Percentiles rank a stretch among this genome's conserved stretches.
These are phyloP conservation scores for Ibidorhyncha struthersii DNA, from an alignment of 2,113 vertebrate species.

Conservation along the genomic window DNA sequence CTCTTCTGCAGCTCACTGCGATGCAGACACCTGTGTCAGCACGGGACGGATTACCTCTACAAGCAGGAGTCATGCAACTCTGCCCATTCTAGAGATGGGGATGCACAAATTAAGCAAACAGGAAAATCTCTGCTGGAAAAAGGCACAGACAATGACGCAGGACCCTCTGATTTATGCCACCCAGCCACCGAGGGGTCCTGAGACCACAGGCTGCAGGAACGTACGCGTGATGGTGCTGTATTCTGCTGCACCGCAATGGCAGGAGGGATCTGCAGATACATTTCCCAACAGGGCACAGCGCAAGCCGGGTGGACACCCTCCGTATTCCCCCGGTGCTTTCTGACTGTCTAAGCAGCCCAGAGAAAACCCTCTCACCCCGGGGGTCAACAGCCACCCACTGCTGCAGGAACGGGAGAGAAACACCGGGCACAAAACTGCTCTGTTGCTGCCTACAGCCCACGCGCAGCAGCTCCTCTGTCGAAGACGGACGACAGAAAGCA, in stretches of 20 bases:
- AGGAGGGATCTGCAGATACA: too few species aligned
- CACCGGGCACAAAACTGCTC: background rate
- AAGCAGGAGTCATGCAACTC: background rate
- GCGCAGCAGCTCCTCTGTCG: background rate
- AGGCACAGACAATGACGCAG: fast-evolving
- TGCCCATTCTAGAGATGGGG: background rate
- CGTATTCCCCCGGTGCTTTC: background rate
- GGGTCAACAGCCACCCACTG: background rate
- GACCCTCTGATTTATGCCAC: background rate
- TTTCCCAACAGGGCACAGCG: background rate
- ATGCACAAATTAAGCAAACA: background rate
- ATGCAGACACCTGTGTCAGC: fast-evolving
- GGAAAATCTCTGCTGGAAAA: background rate
- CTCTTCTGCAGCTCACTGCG: background rate
- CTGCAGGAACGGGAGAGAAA: background rate
- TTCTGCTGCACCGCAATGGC: background rate
- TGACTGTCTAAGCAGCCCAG: background rate
- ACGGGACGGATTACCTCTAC: fast-evolving
- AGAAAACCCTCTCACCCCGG: background rate
- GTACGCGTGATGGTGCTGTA: fast-evolving
- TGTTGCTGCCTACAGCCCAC: background rate
- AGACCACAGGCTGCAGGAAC: background rate
- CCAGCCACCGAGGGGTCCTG: background rate
- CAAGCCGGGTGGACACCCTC: background rate
- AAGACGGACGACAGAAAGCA: background rate